phyloP scores from a whole-genome alignment of 1,140 invertebrate genomes.

The Aradophagus sp. region DNA sequence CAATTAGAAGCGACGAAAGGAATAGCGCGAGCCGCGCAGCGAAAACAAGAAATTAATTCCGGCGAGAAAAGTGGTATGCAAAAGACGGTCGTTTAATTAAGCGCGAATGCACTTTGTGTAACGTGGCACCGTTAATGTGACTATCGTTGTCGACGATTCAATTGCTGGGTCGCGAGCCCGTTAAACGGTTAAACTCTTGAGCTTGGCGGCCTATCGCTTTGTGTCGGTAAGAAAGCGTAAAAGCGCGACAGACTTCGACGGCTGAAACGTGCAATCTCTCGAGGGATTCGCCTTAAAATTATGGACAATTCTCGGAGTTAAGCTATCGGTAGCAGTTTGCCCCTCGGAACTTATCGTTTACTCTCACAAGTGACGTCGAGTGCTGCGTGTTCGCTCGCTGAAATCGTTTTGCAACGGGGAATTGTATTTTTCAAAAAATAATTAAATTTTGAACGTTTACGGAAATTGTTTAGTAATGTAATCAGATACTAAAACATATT shows the following conservation, averaged over 20 bases:
- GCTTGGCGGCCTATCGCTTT: slow-evolving; percentile 45
- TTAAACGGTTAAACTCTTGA: slow-evolving; percentile 52
- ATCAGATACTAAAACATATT: no score
- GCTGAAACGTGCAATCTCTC: slow-evolving; percentile 51
- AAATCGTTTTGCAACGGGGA: no score
- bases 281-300: slow-evolving; percentile 60
- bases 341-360: no score
- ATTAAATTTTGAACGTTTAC: no score
- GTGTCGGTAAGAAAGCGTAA: slow-evolving; percentile 32
- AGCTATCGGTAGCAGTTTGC: no score
- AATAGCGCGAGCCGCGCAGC: neutral
- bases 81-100: slow-evolving; percentile 50
- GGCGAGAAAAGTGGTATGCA: slow-evolving; percentile 28
- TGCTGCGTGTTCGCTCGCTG: no score
- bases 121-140: slow-evolving; percentile 40
- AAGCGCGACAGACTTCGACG: slow-evolving; percentile 33
- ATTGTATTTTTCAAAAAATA: no score
- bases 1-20: slow-evolving; percentile 3
- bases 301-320: slow-evolving; percentile 58
- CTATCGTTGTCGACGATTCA: slow-evolving; percentile 50
- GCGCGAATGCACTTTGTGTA: slow-evolving; percentile 41
- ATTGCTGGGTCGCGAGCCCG: slow-evolving; percentile 41
- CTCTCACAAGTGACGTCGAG: no score
- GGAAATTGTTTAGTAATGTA: no score
- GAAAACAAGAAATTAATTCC: slow-evolving; percentile 29